Conservation (phyloP, 2,797 vertebrate genomes). For the Dendrocincla fuliginosa region DNA sequence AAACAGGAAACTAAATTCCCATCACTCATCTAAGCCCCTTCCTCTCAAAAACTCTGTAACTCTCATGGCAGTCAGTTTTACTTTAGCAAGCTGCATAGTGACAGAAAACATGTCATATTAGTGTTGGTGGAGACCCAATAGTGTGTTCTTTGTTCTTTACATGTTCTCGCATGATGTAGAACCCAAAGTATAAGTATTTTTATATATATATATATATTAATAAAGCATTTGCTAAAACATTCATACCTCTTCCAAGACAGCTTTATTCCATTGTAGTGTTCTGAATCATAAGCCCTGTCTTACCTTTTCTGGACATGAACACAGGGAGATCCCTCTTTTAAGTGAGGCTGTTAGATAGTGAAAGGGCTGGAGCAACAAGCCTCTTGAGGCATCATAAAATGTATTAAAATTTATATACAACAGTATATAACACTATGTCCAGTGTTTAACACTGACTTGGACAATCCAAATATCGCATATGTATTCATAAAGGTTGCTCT, state of each 20-base stretch:
- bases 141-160: background rate
- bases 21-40: background rate
- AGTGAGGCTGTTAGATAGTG: background rate
- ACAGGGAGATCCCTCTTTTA: background rate
- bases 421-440: background rate
- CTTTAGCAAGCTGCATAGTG: background rate
- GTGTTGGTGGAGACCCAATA: background rate
- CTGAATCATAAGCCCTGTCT: background rate
- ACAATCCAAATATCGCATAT: background rate
- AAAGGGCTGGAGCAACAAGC: background rate
- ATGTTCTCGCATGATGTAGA: background rate
- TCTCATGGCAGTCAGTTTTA: background rate
- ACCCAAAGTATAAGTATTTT: background rate
- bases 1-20: background rate
- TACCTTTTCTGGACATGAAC: background rate
- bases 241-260: background rate
- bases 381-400: background rate
- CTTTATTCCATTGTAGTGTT: background rate
- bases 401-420: background rate
- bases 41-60: background rate
- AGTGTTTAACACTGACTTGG: background rate
- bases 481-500: background rate
- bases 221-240: background rate
- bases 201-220: background rate
- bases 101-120: background rate